These are phyloP conservation scores for Seira sanloemensis DNA, from an alignment of 2,888 invertebrate genomes.

Conservation along the genomic window DNA sequence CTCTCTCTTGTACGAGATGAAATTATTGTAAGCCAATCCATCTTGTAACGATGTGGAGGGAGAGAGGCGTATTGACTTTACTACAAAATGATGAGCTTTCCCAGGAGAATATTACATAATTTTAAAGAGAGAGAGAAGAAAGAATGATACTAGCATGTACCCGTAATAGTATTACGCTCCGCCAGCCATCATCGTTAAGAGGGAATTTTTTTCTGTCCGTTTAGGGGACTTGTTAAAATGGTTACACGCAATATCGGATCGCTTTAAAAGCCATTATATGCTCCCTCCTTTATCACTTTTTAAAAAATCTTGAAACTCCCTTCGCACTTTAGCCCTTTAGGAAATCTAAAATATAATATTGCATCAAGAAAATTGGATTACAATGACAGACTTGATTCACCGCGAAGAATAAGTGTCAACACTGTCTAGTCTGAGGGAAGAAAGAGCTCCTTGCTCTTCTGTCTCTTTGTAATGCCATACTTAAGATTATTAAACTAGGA, in stretches of 20 bases:
- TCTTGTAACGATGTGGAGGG: conserved; percentile 10
- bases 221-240: conserved; percentile 16
- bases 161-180: not conserved
- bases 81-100: not conserved
- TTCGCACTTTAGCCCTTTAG: not conserved
- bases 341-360: not conserved
- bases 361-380: not conserved
- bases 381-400: not conserved
- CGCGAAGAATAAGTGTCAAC: not conserved
- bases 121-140: not conserved
- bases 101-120: not conserved
- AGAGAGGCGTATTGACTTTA: conserved; percentile 6
- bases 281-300: not conserved
- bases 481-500: not conserved
- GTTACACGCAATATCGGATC: conserved; percentile 33
- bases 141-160: not conserved
- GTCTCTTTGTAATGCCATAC: not conserved
- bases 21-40: conserved; percentile 37
- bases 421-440: not conserved
- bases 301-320: not conserved
- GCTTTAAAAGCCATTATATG: conserved; percentile 43
- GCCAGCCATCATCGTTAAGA: not conserved
- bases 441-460: too few species aligned
- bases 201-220: not conserved
- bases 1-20: not conserved